Evolutionary conservation across 2,113 vertebrate genomes (phyloP).

Genomic region (Oenanthe oenanthe): DNA sequence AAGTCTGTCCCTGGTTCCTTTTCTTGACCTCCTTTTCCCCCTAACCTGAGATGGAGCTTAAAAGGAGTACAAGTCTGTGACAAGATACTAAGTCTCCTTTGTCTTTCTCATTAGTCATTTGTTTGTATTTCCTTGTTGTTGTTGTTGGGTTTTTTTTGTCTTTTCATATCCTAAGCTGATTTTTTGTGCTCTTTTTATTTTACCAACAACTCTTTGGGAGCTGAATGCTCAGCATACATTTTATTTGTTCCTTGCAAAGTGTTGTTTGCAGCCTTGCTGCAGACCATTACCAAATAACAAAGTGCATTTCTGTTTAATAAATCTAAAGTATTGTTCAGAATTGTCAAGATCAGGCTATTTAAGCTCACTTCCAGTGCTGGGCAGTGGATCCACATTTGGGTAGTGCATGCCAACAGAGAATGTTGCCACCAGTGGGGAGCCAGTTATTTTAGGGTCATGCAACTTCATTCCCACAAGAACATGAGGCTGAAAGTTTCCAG

Average conservation of each 20-base stretch:
- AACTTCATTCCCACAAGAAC: not conserved
- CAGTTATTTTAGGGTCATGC: not conserved
- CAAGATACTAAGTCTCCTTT: not conserved
- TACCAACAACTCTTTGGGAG: not conserved
- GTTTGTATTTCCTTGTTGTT: not conserved
- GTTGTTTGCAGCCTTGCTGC: not conserved
- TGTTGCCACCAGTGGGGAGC: not conserved
- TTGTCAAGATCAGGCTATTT: not conserved
- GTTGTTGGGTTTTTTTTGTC: not conserved
- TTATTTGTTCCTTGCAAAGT: not conserved
- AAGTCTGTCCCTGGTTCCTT: not conserved
- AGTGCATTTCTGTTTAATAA: not conserved
- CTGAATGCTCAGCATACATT: not conserved
- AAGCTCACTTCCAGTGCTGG: not conserved
- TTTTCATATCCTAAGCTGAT: not conserved
- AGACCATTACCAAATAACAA: not conserved
- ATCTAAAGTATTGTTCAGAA: not conserved
- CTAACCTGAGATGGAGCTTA: not conserved
- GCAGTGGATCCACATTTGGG: not conserved
- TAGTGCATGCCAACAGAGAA: not conserved
- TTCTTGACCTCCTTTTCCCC: not conserved
- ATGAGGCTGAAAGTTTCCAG: not conserved
- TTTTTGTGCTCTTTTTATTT: not conserved
- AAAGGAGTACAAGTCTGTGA: not conserved
- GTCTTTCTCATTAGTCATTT: not conserved